Percentiles rank a stretch among this genome's conserved stretches.
Conservation (phyloP, 1,140 invertebrate genomes). For the Grapholita molesta region DNA sequence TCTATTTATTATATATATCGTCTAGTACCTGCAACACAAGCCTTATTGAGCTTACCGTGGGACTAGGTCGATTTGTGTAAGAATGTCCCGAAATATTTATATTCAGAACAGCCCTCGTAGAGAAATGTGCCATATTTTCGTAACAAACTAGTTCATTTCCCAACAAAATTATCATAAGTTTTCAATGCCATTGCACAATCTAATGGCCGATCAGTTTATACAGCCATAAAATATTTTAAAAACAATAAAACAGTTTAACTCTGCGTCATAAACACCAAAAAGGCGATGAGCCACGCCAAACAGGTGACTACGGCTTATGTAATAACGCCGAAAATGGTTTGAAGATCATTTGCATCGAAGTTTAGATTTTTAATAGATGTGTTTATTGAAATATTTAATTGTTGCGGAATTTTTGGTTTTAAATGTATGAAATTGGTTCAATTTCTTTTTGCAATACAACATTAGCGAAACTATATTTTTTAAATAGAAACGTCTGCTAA, state of each 20-base stretch:
- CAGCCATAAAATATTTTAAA: neutral
- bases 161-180: neutral
- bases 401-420: too few species aligned
- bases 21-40: too few species aligned
- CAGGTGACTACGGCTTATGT: neutral
- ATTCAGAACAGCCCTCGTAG: too few species aligned
- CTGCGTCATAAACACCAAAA: neutral
- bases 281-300: neutral
- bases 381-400: too few species aligned
- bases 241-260: neutral
- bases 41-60: too few species aligned
- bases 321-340: neutral
- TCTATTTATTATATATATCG: too few species aligned
- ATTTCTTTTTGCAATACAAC: too few species aligned
- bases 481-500: too few species aligned
- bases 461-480: too few species aligned
- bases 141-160: neutral
- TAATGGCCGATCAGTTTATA: neutral
- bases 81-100: too few species aligned
- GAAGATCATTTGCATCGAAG: neutral
- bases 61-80: too few species aligned
- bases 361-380: neutral
- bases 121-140: neutral
- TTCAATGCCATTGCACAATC: neutral
- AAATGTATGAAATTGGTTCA: too few species aligned